A percentile compares a stretch with the other conserved stretches of the same genome.
phyloP scores from a whole-genome alignment of 2,888 invertebrate genomes.

The Tetragonula carbonaria region DNA sequence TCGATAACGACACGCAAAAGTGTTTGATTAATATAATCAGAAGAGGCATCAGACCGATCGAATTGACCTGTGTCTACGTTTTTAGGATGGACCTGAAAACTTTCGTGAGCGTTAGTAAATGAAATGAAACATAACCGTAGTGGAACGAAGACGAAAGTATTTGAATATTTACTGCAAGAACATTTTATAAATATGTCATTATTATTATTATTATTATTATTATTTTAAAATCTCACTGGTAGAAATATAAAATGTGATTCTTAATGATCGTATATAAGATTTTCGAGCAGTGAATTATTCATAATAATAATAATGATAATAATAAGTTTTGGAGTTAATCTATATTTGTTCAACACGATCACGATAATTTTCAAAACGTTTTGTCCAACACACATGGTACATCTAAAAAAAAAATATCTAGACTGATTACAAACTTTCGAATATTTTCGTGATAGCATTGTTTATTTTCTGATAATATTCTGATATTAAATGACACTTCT shows the following conservation, averaged over 20 bases:
- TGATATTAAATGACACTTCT: not conserved
- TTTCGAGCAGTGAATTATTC: too few species aligned
- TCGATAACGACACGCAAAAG: constrained; percentile 37
- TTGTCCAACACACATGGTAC: not conserved
- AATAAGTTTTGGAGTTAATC: too few species aligned
- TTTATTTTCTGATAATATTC: too few species aligned
- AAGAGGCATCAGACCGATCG: constrained; percentile 56
- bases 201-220: too few species aligned
- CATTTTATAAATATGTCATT: not conserved
- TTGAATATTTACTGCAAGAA: not conserved
- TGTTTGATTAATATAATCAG: constrained; percentile 54
- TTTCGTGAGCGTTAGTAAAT: constrained; percentile 62
- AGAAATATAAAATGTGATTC: too few species aligned
- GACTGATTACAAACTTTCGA: not conserved
- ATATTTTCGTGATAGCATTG: not conserved
- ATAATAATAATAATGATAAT: too few species aligned
- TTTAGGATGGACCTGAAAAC: constrained; percentile 63
- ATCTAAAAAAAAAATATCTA: not conserved
- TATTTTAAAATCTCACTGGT: too few species aligned
- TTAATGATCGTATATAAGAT: too few species aligned
- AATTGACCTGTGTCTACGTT: constrained; percentile 58
- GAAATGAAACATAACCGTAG: not conserved
- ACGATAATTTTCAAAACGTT: not conserved
- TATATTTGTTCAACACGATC: too few species aligned
- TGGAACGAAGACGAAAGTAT: not conserved